phyloP scores from a whole-genome alignment of 1,140 invertebrate species.

The Trichonephila inaurata region DNA sequence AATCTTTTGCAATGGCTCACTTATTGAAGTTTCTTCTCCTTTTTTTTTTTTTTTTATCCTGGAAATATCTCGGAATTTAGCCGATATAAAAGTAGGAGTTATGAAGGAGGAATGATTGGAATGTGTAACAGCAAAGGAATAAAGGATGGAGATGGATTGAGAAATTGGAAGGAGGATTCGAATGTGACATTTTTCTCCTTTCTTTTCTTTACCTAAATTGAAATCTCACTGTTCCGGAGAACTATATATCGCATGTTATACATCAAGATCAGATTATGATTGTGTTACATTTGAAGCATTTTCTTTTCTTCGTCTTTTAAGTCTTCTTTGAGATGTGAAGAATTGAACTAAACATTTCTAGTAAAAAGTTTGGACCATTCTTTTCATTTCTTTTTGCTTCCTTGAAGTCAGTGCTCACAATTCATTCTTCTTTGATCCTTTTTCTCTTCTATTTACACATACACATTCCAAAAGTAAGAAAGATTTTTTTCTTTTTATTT shows the following conservation, averaged over 20 bases:
- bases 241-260: not conserved
- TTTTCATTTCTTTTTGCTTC: too few relatives aligned
- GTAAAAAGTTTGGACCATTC: not conserved
- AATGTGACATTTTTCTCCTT: not conserved
- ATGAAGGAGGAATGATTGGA: constrained; percentile 50
- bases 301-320: not conserved
- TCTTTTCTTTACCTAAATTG: not conserved
- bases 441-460: too few relatives aligned
- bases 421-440: too few relatives aligned
- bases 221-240: not conserved
- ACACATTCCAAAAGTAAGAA: too few relatives aligned
- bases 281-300: not conserved
- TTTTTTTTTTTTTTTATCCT: not conserved
- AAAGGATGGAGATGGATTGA: constrained; percentile 25
- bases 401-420: too few relatives aligned
- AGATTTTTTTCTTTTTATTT: too few relatives aligned
- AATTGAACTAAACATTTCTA: not conserved
- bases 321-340: not conserved
- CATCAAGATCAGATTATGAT: not conserved
- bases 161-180: not conserved
- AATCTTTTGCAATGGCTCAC: constrained; percentile 22
- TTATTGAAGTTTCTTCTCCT: constrained; percentile 54
- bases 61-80: constrained; percentile 25
- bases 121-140: constrained; percentile 4
- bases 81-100: constrained; percentile 25